These are phyloP conservation scores for Rhinolophus ferrumequinum DNA, from an alignment of 2,113 vertebrate genomes.

Conservation along the genomic window DNA sequence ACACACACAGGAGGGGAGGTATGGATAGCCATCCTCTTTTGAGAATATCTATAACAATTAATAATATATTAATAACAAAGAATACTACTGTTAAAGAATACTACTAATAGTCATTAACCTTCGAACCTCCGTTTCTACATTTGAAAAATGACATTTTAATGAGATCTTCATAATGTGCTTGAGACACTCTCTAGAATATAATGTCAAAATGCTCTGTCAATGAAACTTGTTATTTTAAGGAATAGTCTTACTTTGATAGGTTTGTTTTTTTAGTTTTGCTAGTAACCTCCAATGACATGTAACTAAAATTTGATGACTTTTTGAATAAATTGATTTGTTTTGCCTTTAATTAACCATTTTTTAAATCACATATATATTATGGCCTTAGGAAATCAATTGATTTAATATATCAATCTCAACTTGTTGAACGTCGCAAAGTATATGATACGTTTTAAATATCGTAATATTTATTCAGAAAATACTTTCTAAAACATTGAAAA, in stretches of 20 bases:
- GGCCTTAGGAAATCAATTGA: not conserved
- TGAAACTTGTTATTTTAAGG: not conserved
- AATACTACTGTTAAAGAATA: not conserved
- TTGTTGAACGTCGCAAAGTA: not conserved
- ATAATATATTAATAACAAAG: not conserved
- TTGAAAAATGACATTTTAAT: not conserved
- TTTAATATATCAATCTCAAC: not conserved
- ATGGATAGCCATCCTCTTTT: not conserved
- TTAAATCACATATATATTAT: not conserved
- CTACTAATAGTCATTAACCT: not conserved
- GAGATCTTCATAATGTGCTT: not conserved
- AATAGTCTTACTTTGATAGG: not conserved
- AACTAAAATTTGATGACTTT: not conserved
- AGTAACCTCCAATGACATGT: not conserved
- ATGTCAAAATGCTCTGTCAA: not conserved
- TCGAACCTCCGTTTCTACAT: not conserved
- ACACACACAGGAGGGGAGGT: not conserved
- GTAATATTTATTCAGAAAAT: not conserved
- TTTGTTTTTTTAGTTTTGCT: not conserved
- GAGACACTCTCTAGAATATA: not conserved
- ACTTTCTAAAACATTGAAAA: not conserved
- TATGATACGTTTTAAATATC: not conserved
- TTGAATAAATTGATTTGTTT: not conserved
- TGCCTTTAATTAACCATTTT: not conserved
- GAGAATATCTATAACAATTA: not conserved